Percentiles rank a stretch among this genome's conserved stretches.
Conservation (phyloP, 2,797 vertebrate genomes). For the Tarsius wallacei region DNA sequence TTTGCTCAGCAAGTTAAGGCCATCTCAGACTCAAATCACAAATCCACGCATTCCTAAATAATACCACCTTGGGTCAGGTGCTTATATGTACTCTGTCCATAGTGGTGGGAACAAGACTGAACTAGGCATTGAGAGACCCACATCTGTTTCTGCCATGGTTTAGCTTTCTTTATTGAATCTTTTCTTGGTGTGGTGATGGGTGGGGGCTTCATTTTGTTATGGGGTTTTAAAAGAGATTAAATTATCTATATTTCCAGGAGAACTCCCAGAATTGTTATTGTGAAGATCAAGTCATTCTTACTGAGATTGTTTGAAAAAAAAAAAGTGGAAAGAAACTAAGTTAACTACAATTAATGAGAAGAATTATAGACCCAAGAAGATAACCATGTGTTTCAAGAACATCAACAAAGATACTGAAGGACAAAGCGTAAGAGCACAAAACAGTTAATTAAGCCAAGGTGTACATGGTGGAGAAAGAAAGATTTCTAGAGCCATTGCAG, state of each 20-base stretch:
- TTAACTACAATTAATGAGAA: background rate
- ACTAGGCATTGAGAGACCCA: too few species aligned
- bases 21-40: background rate
- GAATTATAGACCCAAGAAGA: background rate
- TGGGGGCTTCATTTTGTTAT: background rate
- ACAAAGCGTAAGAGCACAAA: background rate
- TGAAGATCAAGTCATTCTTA: background rate
- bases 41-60: background rate
- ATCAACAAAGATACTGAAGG: background rate
- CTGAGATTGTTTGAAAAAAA: background rate
- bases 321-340: background rate
- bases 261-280: background rate
- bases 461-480: background rate
- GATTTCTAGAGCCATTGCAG: background rate
- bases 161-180: background rate
- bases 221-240: background rate
- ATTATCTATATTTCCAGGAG: background rate
- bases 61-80: too few species aligned
- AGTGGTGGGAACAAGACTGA: background rate
- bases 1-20: background rate
- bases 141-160: background rate
- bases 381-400: background rate
- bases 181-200: too few species aligned
- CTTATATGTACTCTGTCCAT: fast-evolving
- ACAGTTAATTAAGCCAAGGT: background rate